Conservation (phyloP, 2,113 vertebrate species). For the Suricata suricatta region DNA sequence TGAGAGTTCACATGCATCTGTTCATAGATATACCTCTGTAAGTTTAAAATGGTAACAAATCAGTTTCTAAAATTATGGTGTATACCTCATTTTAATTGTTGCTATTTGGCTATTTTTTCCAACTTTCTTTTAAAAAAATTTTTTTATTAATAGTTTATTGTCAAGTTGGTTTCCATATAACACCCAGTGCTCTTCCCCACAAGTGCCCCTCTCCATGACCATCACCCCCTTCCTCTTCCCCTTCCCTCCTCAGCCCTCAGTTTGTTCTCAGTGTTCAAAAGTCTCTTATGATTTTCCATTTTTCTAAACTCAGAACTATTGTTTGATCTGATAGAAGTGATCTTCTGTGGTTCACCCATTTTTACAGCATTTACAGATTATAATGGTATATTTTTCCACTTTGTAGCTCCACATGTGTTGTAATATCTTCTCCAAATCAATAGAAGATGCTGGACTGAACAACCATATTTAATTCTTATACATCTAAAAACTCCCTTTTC, state of each 20-base stretch:
- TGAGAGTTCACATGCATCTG: neutral
- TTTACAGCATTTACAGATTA: neutral
- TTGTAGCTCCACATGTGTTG: neutral
- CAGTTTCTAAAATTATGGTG: neutral
- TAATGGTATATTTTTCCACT: neutral
- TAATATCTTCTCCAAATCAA: neutral
- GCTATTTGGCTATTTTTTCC: neutral
- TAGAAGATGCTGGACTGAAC: neutral
- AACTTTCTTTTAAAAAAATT: too few relatives aligned
- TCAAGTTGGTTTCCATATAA: too few relatives aligned
- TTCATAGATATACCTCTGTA: neutral
- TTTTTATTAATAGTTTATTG: too few relatives aligned
- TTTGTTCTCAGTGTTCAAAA: neutral
- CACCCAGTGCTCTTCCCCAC: too few relatives aligned
- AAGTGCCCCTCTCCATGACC: too few relatives aligned
- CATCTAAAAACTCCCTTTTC: neutral
- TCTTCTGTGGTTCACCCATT: accelerated
- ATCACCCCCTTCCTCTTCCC: too few relatives aligned
- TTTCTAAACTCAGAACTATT: neutral
- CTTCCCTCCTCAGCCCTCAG: too few relatives aligned
- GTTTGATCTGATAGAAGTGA: neutral
- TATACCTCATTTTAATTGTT: neutral
- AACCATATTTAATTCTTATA: neutral
- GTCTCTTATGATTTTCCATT: neutral
- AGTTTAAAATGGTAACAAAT: neutral